Evolutionary conservation across 2,797 vertebrate species (phyloP).

Genomic region (Steatocranus sp.): DNA sequence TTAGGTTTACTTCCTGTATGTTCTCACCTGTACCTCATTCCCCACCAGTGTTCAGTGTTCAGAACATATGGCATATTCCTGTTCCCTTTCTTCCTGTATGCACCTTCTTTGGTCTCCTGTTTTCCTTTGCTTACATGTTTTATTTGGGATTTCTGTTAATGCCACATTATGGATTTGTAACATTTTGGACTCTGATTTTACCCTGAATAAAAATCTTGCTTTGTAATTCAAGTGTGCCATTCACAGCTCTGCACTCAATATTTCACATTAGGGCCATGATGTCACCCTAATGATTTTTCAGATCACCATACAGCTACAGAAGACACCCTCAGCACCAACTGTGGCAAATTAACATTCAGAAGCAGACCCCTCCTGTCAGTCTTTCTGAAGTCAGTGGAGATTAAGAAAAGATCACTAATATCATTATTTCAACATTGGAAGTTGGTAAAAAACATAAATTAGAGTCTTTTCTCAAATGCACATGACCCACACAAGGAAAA

Average conservation of each 20-base stretch:
- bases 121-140: not conserved
- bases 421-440: not conserved
- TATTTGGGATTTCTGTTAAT: not conserved
- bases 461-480: not conserved
- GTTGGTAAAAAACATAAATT: not conserved
- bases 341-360: not conserved
- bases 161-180: not conserved
- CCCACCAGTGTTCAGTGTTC: not conserved
- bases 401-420: not conserved
- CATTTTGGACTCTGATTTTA: not conserved
- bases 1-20: not conserved
- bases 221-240: not conserved
- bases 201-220: not conserved
- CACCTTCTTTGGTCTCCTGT: not conserved
- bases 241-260: not conserved
- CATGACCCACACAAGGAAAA: not conserved
- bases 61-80: not conserved
- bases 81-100: not conserved
- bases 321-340: not conserved
- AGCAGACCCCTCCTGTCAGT: not conserved
- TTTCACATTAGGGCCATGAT: not conserved
- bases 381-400: not conserved
- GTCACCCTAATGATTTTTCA: not conserved
- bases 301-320: not conserved
- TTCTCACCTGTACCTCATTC: not conserved